Evolutionary conservation across 2,113 vertebrate species (phyloP).

Genomic region (Albula goreensis): DNA sequence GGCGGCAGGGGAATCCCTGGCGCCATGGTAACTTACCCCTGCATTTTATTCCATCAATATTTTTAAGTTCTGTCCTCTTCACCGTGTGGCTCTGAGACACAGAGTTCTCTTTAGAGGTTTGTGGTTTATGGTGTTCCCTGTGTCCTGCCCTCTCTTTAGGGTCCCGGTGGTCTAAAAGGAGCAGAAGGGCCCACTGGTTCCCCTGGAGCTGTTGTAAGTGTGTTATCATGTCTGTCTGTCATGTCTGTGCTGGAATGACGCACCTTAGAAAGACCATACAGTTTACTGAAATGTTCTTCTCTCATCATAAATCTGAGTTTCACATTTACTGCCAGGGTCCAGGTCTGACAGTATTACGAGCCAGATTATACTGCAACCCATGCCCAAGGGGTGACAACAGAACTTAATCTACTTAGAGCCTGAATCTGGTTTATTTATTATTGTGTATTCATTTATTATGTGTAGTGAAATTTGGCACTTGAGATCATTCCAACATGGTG

Average conservation of each 20-base stretch:
- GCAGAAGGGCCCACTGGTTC: conserved; percentile 79
- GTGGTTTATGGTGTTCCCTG: neutral
- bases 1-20: conserved; percentile 78
- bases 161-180: conserved; percentile 83
- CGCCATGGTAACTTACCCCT: conserved; percentile 66
- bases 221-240: neutral
- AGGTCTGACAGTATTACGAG: neutral
- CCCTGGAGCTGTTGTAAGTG: conserved; percentile 77
- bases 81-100: neutral
- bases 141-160: conserved; percentile 62
- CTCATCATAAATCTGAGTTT: neutral
- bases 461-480: neutral
- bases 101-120: neutral
- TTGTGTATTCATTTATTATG: neutral
- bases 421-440: neutral
- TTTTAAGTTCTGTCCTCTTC: neutral
- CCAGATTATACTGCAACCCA: neutral
- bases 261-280: neutral
- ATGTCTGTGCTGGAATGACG: neutral
- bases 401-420: neutral
- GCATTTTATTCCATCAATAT: neutral
- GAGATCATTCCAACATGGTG: neutral
- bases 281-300: neutral
- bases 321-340: neutral
- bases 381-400: neutral